Base-by-base conservation (phyloP, 2,113 vertebrate species). In the Anguilla rostrata region DNA sequence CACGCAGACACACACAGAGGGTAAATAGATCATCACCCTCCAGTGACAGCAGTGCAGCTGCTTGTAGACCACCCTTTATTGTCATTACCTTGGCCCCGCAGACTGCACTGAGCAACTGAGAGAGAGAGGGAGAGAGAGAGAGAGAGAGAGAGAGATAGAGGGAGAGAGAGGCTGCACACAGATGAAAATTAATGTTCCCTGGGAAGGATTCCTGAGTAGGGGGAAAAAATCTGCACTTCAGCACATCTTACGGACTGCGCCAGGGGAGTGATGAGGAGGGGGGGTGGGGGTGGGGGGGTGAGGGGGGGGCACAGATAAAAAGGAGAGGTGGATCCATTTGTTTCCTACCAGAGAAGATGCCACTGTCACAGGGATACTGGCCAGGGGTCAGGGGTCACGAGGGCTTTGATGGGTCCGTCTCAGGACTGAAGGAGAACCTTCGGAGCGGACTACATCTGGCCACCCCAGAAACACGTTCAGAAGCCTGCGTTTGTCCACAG, bases 121-220 rank as follows among this genome's bases (percentile, higher is more conserved):
- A 16, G n/a, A 40, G 49, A 20, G n/a, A 78, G 78, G 15, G 29
- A 43, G 78, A 53, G 20, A 81, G 49, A 53, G 78, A 53, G 49
- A n/a, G 71, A 43, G 78, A n/a, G 78, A 16, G 14, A 26, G 34
- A 56, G 79, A 18, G 49, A 39, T 56, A 57, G 12, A 66, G 53
- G 43, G n/a, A 86, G 53, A 57, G 78, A 39, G 56, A 20, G 46
- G 34, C 26, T 7, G 26, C 78, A 7, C 78, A 78, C 79, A 34
- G 83, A 85, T 84, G 84, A 86, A 86, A 90, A 92, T 86, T 22
- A 86, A 85, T 88, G 83, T 43, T 81, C 8, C 78, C 60, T 22
- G 39, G 66, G 85, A 81, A 82, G 53, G 49, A 87, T 34, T 29
- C 26, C 26, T 83, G 84, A 80, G 81, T 83, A 46, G 66, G 66